Evolutionary conservation across 2,888 invertebrate species (phyloP), one percentile per base, ranked within the genome.

Genomic region (Pammene aurita): DNA sequence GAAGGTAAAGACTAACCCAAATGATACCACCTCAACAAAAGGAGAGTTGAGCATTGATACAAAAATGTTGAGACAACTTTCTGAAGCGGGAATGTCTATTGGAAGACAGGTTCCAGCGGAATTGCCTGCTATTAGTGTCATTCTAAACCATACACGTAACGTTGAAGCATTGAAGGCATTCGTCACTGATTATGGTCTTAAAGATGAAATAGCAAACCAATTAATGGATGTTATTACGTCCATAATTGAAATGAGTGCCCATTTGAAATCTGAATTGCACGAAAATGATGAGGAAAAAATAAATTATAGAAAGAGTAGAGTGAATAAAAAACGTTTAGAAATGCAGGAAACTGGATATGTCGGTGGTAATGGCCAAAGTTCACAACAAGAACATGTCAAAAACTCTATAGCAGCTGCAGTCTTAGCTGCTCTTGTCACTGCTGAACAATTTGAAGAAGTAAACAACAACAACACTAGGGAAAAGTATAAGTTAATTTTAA

Each of bases 71-170:
- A 89, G 93, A 72, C 95, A 95, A 76, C 81, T 95, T 44, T 95
- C 95, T 5, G 94, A 95, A 83, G 95, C 95, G 11, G 95, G 95
- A 41, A 94, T 95, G 93, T 94, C 94, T 0, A 93, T 95, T 61
- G 95, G 95, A 5, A 89, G 95, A 75, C 94, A 95, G 83, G 93
- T 94, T 2, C 92, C 93, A 0, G 90, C 93, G 1, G 94, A 94
- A 73, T 82, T 95, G 65, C 95, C 95, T 2, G 93, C 93, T 0
- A 94, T 95, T 0, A 94, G 93, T 77, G 93, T 95, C 5, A 89
- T 93, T 65, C 77, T 93, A 56, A 93, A 93, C 77, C 83, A 93
- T 72, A 93, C 93, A 7, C 88, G 81, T 80, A 92, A 93, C 73
- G 87, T 85, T n/a, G 92, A 93, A 76, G 88, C 87, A 10, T 77